These are phyloP conservation scores for Haliclona indistincta DNA, from an alignment of 37 sponge, comb jelly and placozoan genomes.

Conservation along the genomic window DNA sequence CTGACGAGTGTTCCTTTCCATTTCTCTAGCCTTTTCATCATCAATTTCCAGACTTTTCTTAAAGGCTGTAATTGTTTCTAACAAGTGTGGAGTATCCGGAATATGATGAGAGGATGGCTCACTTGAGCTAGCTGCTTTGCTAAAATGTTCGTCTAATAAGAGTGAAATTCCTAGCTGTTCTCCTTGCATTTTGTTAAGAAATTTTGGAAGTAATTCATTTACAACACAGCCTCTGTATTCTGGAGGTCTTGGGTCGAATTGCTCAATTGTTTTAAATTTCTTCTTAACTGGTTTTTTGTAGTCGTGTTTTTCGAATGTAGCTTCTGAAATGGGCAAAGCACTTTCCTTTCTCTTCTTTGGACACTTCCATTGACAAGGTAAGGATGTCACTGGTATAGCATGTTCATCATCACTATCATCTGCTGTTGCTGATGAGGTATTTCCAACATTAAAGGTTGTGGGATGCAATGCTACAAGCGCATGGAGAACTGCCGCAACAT, in stretches of 20 bases:
- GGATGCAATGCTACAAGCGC: conserved; percentile 1
- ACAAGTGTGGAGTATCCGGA: neutral
- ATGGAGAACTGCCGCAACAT: conserved; percentile 15
- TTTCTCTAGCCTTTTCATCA: conserved; percentile 6
- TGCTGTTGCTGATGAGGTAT: no score
- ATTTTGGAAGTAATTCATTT: conserved; percentile 4
- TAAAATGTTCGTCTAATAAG: conserved; percentile 13
- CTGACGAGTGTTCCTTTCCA: conserved; percentile 8
- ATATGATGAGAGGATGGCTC: neutral
- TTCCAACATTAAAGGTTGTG: no score
- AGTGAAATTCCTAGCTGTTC: conserved; percentile 36
- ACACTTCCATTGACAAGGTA: conserved; percentile 66
- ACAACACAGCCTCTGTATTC: conserved; percentile 24
- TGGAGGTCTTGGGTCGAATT: conserved; percentile 57
- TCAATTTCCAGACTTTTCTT: conserved; percentile 23
- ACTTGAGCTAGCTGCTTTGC: no score
- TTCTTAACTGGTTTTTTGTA: conserved; percentile 33
- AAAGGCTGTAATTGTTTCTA: conserved; percentile 36
- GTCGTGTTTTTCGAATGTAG: conserved; percentile 45
- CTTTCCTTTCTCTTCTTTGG: conserved; percentile 37
- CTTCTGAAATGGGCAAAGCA: conserved; percentile 37
- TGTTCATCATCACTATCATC: conserved; percentile 35
- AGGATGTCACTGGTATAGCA: conserved; percentile 45
- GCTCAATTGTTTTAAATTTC: conserved; percentile 21
- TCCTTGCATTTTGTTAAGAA: conserved; percentile 39